These are phyloP conservation scores for Enteromius paludinosus DNA, from an alignment of 2,797 vertebrate species.

Conservation along the genomic window DNA sequence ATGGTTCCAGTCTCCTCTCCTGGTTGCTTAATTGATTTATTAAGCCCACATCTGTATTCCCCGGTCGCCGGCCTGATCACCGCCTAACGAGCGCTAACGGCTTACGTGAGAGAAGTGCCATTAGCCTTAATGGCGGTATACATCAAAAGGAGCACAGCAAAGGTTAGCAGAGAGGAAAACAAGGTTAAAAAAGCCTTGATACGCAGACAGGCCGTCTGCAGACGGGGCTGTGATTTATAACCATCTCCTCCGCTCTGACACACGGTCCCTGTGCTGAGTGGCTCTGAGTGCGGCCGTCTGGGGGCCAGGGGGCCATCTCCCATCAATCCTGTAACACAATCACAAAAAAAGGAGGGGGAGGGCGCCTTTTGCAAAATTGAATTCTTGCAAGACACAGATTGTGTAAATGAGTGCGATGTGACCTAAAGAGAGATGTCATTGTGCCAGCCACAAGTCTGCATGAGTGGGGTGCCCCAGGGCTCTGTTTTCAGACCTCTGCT, in stretches of 20 bases:
- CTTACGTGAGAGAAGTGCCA: constrained; percentile 84
- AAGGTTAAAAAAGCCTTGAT: constrained; percentile 71
- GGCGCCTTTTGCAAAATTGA: constrained; percentile 57
- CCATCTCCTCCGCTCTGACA: constrained; percentile 81
- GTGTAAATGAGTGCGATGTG: constrained; percentile 60
- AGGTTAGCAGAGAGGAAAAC: constrained; percentile 77
- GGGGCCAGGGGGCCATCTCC: constrained; percentile 59
- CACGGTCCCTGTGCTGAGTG: constrained; percentile 72
- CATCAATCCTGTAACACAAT: constrained; percentile 65
- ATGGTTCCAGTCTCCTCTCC: constrained; percentile 77
- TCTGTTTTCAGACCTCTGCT: constrained; percentile 53
- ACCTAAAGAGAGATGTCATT: constrained; percentile 46
- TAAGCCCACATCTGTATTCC: constrained; percentile 82
- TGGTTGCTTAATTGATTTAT: constrained; percentile 82
- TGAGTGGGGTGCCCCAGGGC: constrained; percentile 47
- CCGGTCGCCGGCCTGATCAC: constrained; percentile 77
- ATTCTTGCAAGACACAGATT: constrained; percentile 58
- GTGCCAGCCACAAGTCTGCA: constrained; percentile 42
- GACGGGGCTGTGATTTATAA: constrained; percentile 75
- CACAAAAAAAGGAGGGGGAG: constrained; percentile 49
- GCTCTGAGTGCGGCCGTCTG: constrained; percentile 77
- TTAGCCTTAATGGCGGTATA: constrained; percentile 82
- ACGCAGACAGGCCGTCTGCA: constrained; percentile 79
- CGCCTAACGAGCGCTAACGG: constrained; percentile 86
- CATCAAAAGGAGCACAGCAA: constrained; percentile 75